phyloP scores from a whole-genome alignment of 2,797 vertebrate genomes.

The Phylloscopus collybita region DNA sequence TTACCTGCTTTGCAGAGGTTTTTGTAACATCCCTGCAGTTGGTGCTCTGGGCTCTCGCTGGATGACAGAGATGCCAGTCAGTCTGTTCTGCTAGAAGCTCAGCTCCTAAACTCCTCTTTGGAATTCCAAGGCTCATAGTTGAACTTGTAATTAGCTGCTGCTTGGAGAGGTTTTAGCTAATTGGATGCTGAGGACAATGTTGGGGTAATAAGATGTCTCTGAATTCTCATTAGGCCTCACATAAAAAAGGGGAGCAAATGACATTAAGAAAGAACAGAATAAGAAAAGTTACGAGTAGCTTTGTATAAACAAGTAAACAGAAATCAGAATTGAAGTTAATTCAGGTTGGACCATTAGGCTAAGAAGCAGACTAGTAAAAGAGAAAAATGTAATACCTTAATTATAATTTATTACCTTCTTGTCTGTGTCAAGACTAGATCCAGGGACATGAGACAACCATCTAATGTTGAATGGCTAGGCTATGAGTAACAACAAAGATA shows the following conservation, averaged over 20 bases:
- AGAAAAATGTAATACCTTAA: not conserved
- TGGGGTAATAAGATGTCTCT: not conserved
- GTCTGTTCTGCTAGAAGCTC: not conserved
- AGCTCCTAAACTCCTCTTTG: not conserved
- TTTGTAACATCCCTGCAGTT: not conserved
- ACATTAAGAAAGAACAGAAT: not conserved
- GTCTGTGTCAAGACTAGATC: not conserved
- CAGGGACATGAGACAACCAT: not conserved
- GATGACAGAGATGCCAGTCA: not conserved
- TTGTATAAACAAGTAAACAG: not conserved
- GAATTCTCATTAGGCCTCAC: not conserved
- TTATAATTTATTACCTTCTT: not conserved
- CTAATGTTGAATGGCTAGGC: not conserved
- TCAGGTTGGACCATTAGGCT: not conserved
- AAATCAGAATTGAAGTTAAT: not conserved
- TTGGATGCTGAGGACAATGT: not conserved
- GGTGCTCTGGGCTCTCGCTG: not conserved
- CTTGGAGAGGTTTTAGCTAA: not conserved
- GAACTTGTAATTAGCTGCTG: constrained; percentile 19
- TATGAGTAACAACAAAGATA: not conserved
- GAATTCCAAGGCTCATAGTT: not conserved
- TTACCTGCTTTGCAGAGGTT: not conserved
- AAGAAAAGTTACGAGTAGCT: not conserved
- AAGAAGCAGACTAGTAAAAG: not conserved
- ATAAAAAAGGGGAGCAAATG: not conserved